Evolutionary conservation across 2,113 vertebrate genomes (phyloP).

Genomic region (Ciconia maguari): DNA sequence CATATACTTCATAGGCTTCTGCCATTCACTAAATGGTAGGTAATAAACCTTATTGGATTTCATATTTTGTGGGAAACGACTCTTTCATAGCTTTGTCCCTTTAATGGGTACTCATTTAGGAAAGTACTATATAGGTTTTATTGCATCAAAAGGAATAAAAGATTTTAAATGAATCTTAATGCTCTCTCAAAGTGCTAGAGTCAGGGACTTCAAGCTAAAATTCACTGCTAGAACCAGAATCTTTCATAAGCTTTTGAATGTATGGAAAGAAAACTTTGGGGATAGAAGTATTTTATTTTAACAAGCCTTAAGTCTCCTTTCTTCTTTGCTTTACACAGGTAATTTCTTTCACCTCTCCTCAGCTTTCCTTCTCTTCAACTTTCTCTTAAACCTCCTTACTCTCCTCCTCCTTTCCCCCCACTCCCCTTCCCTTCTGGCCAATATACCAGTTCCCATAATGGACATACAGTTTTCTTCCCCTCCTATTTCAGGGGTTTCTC

Average conservation of each 20-base stretch:
- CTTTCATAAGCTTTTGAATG: background rate
- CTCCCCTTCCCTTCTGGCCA: background rate
- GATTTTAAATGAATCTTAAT: constrained; percentile 48
- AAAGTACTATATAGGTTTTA: constrained; percentile 54
- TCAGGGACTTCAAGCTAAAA: background rate
- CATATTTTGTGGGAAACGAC: constrained; percentile 50
- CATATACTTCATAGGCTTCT: constrained; percentile 29
- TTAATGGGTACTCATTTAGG: constrained; percentile 62
- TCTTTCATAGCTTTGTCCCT: constrained; percentile 52
- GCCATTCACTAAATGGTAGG: constrained; percentile 38
- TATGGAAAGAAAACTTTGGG: background rate
- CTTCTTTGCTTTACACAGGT: background rate
- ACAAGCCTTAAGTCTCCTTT: background rate
- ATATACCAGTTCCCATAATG: background rate
- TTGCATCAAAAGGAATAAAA: constrained; percentile 58
- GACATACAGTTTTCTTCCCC: background rate
- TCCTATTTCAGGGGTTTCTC: background rate
- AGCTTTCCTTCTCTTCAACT: background rate
- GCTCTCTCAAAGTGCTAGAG: background rate
- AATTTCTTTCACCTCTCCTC: background rate
- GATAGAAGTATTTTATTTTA: background rate
- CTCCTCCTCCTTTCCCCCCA: background rate
- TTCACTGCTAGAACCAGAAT: background rate
- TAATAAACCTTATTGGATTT: constrained; percentile 70
- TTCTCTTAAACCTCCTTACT: background rate